Base-by-base conservation (phyloP, 2,797 vertebrate genomes). In the Molossus alvarezi region DNA sequence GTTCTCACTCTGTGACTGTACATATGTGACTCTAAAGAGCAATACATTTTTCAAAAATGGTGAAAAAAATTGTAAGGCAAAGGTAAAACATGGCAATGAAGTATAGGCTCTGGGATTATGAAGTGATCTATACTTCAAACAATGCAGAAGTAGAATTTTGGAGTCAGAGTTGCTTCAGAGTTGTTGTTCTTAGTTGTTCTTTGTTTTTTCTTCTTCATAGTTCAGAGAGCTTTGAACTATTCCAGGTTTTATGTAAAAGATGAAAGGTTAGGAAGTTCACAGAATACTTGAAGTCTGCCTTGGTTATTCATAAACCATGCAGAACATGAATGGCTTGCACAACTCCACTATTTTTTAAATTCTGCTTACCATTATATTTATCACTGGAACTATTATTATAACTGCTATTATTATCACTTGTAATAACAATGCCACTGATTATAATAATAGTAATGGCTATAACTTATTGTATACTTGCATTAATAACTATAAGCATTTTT, bases 241-340 rank as follows among this genome's bases (percentile, higher is more conserved):
- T 33, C 25, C 21, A 82, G 18, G 62, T 37, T 37, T 90, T 33
- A 33, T 64, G 20, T 20, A 71, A 69, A 71, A 71, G 67, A 57
- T 71, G 53, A 71, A 86, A 82, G 62, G 57, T 69, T 75, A 27
- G 10, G 2, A 92, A 51, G 23, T 27, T 86, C 33, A 81, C 48
- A 48, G 12, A 57, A 95, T 69, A 33, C 73, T 92, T 94, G 41
- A 91, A 80, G 7, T 75, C 65, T 69, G 5, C 58, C 58, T 76
- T 81, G 53, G 8, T 29, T 92, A 37, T 62, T 77, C 60, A 92
- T 79, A 84, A 79, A 41, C 48, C 60, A 51, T 82, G 67, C 18
- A 82, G 18, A 82, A 71, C 29, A 55, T 81, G 18, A 23, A 55
- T 57, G 18, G 14, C 0, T 48, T 58, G 37, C 75, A 75, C 0